Base-by-base conservation (phyloP, 2,113 vertebrate genomes). In the Cheirogaleus medius region DNA sequence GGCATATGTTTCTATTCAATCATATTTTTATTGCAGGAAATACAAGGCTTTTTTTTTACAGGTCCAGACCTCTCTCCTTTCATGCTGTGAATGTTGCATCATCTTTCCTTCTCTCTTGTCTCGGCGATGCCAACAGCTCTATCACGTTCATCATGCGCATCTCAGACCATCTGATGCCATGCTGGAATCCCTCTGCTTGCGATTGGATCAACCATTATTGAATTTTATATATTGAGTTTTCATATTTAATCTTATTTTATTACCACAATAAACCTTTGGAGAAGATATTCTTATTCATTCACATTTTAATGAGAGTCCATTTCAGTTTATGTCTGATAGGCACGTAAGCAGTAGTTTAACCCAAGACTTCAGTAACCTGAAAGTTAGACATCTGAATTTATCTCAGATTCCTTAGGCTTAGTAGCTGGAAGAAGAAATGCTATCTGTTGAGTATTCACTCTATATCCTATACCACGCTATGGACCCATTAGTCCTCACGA, bases 191-290 rank as follows among this genome's bases (percentile, higher is more conserved):
- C 9, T 80, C n/a, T 54, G 8, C 32, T 18, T 23, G 34, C 78
- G 47, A 44, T 1, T 27, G n/a, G 39, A 32, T 77, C 87, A 85
- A 66, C 23, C 0, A 6, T 83, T 84, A 64, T 14, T 49, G 52
- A 93, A 56, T 81, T 92, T 71, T 87, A 60, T 90, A 58, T 27
- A 87, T n/a, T 0, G 2, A 54, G 15, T 17, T n/a, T 12, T 94
- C 73, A n/a, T 52, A 68, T 83, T 94, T 66, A 91, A 89, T 76
- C 47, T 95, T 69, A 39, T 44, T 84, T 92, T 90, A 71, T 81
- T 89, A 58, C 60, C 11, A 89, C 14, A 58, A 56, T 21, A 87
- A 91, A 85, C 13, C 74, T 89, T 89, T 21, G 3, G 63, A 29
- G 34, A 77, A 56, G 90, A 86, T 52, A 63, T 60, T 80, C 54